Conservation (phyloP, 2,888 invertebrate genomes). For the Oscheius onirici region DNA sequence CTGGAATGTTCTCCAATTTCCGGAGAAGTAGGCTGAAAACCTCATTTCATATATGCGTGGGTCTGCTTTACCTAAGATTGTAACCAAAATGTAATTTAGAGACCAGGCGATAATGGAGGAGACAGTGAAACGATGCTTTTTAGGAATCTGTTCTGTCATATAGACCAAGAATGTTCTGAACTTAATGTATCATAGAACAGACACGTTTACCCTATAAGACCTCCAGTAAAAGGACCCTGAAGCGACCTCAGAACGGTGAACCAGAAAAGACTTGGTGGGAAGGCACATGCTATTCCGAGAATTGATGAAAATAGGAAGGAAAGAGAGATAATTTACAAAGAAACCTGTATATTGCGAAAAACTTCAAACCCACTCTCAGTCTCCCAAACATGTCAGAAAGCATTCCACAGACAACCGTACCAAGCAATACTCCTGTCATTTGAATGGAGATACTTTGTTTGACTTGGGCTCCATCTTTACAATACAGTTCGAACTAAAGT, state of each 20-base stretch:
- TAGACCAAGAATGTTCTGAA: conserved; percentile 58
- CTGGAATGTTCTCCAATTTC: conserved; percentile 64
- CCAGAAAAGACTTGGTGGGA: neutral
- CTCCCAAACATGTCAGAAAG: conserved; percentile 48
- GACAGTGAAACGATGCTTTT: conserved; percentile 65
- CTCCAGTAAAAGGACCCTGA: conserved; percentile 67
- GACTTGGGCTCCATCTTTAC: conserved; percentile 52
- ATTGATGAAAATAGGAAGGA: conserved; percentile 41
- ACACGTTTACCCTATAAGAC: conserved; percentile 53
- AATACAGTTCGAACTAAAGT: conserved; percentile 56
- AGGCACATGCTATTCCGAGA: conserved; percentile 34
- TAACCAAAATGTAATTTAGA: conserved; percentile 65
- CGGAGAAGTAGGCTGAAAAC: conserved; percentile 49
- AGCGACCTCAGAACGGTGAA: conserved; percentile 64
- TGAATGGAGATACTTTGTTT: conserved; percentile 65
- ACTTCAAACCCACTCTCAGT: conserved; percentile 34
- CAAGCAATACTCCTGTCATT: conserved; percentile 62
- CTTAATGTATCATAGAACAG: neutral
- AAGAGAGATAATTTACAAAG: conserved; percentile 38
- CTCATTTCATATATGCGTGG: neutral
- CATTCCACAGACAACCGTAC: conserved; percentile 42
- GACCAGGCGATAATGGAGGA: conserved; percentile 65
- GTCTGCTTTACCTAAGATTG: conserved; percentile 22
- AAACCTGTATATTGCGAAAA: neutral
- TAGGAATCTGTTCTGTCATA: conserved; percentile 66